Conservation (phyloP, 2,113 vertebrate species). For the Hemiscyllium ocellatum region DNA sequence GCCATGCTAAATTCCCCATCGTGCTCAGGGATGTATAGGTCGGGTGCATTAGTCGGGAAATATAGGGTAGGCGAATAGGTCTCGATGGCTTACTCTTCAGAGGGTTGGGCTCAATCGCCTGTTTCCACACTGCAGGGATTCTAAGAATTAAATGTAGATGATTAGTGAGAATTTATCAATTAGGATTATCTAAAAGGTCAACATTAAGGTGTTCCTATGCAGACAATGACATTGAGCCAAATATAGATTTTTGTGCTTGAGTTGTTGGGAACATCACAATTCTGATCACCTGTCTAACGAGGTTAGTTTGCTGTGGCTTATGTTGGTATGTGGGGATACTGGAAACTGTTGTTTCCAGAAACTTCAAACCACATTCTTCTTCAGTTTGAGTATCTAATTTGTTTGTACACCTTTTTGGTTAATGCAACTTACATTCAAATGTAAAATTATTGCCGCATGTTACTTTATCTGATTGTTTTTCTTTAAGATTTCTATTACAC, state of each 20-base stretch:
- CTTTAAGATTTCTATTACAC: neutral
- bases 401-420: neutral
- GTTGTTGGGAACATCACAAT: neutral
- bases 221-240: constrained; percentile 18
- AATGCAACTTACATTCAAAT: neutral
- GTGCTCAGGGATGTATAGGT: no score
- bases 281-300: neutral
- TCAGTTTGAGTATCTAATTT: neutral
- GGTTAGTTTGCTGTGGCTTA: neutral
- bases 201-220: neutral
- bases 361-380: neutral
- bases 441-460: neutral
- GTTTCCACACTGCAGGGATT: no score
- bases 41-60: no score
- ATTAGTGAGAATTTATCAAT: neutral
- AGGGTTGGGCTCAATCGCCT: no score
- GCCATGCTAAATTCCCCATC: no score
- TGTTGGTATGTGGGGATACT: neutral
- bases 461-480: neutral
- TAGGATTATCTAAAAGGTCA: constrained; percentile 26
- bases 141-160: neutral
- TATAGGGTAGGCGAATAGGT: no score
- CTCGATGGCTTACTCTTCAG: no score
- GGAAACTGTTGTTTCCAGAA: neutral
- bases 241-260: neutral